Base-by-base conservation (phyloP, 2,797 vertebrate species). In the Sphenopsis melanotis region DNA sequence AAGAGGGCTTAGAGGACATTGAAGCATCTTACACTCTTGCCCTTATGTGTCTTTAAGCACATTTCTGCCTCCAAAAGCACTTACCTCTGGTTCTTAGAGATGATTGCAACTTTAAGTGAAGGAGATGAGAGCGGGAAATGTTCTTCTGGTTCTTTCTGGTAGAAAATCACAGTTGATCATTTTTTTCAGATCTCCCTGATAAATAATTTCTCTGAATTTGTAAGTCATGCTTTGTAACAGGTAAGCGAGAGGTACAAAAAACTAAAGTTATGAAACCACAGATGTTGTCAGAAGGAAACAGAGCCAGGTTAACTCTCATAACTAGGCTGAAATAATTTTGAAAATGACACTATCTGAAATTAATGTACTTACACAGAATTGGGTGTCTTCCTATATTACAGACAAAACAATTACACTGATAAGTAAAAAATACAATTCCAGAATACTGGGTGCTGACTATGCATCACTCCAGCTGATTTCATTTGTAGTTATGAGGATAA, bases 211-310 rank as follows among this genome's bases (percentile, higher is more conserved):
- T 24, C 42, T 63, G 7, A 75, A 50, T 91, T 74, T 90, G 0
- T 56, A 81, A 69, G 41, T 47, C 68, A 83, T 76, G 68, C 64
- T 44, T 89, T 77, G 68, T 86, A 87, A 61, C 26, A 87, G 68
- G 64, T 89, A 63, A 92, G 24, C 0, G 0, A 90, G 32, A 83
- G n/a, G 6, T 55, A 53, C 7, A 42, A 56, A 74, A 83, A 49
- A 36, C 39, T 57, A 36, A 0, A 3, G 30, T 83, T 81, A 4
- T 59, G 52, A 96, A 96, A 76, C 87, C 72, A 76, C 61, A 93
- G 76, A 63, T 81, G 16, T 49, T 92, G 70, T 93, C 94, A 81
- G 72, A 57, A 93, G 87, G 74, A 96, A 90, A 49, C 1, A 70
- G 83, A 76, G 44, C 59, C 1, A 6, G 29, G 55, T 75, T 87